These are phyloP conservation scores for Glaucopsyche alexis DNA, from an alignment of 2,888 invertebrate species.

Conservation along the genomic window DNA sequence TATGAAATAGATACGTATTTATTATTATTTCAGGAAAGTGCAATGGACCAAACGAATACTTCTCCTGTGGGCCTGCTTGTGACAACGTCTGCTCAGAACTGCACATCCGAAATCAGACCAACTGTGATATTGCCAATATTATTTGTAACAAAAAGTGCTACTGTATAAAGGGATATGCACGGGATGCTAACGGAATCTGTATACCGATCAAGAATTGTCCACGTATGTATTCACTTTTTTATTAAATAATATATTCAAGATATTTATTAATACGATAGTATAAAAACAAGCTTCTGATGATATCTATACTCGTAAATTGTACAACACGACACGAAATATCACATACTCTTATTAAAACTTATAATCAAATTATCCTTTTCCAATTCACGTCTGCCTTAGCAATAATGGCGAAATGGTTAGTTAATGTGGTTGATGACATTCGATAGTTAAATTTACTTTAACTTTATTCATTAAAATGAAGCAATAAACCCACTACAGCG, in stretches of 20 bases:
- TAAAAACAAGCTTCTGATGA: no score
- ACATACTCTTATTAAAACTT: no score
- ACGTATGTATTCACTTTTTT: slow-evolving; percentile 37
- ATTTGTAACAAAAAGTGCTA: slow-evolving; percentile 49
- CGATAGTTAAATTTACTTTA: background rate
- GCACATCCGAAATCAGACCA: slow-evolving; percentile 31
- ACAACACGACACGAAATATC: no score
- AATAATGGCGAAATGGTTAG: background rate
- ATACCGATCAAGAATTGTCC: slow-evolving; percentile 43
- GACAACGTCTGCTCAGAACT: slow-evolving; percentile 33
- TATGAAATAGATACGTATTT: no score
- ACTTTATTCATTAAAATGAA: background rate
- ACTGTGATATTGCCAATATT: slow-evolving; percentile 33
- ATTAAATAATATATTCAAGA: no score
- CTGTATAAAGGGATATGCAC: slow-evolving; percentile 43
- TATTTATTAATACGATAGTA: no score
- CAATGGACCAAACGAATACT: slow-evolving; percentile 33
- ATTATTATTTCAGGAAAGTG: slow-evolving; percentile 31
- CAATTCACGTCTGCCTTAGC: background rate
- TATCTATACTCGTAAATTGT: no score
- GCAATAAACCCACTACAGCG: background rate
- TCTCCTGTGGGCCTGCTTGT: slow-evolving; percentile 31
- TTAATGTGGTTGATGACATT: background rate
- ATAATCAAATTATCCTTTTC: no score
- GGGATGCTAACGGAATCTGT: slow-evolving; percentile 40